Base-by-base conservation (phyloP, 1,140 invertebrate genomes). In the Scaptomyza hsui region DNA sequence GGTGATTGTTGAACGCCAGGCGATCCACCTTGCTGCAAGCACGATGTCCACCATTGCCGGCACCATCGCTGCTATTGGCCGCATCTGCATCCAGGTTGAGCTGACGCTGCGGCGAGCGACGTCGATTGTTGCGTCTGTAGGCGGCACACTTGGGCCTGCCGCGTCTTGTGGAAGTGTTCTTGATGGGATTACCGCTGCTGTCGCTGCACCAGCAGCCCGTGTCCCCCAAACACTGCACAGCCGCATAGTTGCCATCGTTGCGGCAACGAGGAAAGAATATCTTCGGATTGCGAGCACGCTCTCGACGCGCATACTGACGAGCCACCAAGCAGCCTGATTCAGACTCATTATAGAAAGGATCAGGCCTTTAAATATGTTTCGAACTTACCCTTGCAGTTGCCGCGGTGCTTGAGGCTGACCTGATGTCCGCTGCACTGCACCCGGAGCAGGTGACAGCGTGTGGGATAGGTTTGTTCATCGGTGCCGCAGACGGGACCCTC, bases 181-280 rank as follows among this genome's bases (percentile, higher is more conserved):
- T 94, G 15, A 98, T 92, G 1, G 95, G 96, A 72, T 94, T 94
- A 10, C 97, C 97, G 70, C 95, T 93, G 1, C 94, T 93, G 3
- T 95, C 96, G 19, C 97, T 96, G 91, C 97, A 98, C 93, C 93
- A 94, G 90, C 93, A 93, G 51, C 95, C 95, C 0, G 95, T 95
- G 47, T 94, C 94, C 6, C 92, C 91, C 73, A 97, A 95, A 89
- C 97, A 98, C 92, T 98, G 97, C 37, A 97, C 94, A 4, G 96
- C 94, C 1, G 95, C 94, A 91, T 95, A 98, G 2, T 94, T 95
- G 6, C 97, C 97, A 81, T 98, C 97, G 4, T 93, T 92, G 49
- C 95, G 94, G 90, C 97, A 98, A 24, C 93, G 92, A 3, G 96
- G 96, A 19, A 94, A 83, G 92, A 94, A 93, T 92, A 94, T 55